phyloP scores from a whole-genome alignment of 2,888 invertebrate genomes.

The Apamea anceps region DNA sequence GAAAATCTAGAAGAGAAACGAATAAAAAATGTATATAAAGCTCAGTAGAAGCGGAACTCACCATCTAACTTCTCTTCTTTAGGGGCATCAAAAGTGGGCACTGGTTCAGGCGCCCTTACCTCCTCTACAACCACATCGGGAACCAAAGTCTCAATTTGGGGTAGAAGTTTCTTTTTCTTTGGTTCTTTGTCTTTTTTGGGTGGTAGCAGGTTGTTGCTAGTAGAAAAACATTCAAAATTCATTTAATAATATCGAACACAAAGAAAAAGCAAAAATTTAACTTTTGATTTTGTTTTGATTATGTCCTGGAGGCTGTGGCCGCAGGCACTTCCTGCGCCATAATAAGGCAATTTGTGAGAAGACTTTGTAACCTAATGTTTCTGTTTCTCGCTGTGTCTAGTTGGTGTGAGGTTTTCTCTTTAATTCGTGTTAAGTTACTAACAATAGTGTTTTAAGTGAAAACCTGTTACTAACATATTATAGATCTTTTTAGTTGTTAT shows the following conservation, averaged over 20 bases:
- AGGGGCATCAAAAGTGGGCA: slow-evolving; percentile 59
- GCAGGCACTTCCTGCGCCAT: neutral
- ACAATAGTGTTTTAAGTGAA: neutral
- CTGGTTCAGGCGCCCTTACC: slow-evolving; percentile 63
- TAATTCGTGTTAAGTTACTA: neutral
- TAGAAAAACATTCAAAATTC: slow-evolving; percentile 5
- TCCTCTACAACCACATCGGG: slow-evolving; percentile 67
- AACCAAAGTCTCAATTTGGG: slow-evolving; percentile 71
- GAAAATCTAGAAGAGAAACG: slow-evolving; percentile 12
- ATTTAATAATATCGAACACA: neutral
- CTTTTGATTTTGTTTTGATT: too few relatives aligned
- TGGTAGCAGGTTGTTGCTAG: slow-evolving; percentile 74
- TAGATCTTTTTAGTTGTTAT: too few relatives aligned
- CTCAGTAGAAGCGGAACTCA: slow-evolving; percentile 69
- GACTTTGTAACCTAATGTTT: neutral
- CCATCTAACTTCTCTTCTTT: slow-evolving; percentile 73
- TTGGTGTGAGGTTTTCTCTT: neutral
- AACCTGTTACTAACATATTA: too few relatives aligned
- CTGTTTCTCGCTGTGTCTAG: neutral
- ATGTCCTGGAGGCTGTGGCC: neutral
- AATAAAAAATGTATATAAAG: slow-evolving; percentile 20
- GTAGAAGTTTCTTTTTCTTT: slow-evolving; percentile 90
- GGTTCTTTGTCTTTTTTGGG: slow-evolving; percentile 91
- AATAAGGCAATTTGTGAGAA: neutral
- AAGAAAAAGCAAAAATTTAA: neutral